These are phyloP conservation scores for Harpagifer antarcticus DNA, from an alignment of 2,797 vertebrate genomes.

Conservation along the genomic window DNA sequence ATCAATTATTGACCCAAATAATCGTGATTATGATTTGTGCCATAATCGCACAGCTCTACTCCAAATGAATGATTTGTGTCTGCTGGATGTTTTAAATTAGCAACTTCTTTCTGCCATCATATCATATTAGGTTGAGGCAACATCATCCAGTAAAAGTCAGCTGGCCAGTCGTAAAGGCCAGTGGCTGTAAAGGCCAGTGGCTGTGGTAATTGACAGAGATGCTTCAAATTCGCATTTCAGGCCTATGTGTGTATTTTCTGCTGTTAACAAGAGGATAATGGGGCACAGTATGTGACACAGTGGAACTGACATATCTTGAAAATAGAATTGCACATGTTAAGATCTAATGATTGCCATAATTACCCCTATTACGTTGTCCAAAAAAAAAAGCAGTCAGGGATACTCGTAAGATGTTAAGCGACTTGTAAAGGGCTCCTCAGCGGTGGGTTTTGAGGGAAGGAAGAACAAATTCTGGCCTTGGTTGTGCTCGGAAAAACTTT, in stretches of 20 bases:
- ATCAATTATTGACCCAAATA: no score
- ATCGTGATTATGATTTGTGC: no score
- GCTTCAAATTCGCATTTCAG: background rate
- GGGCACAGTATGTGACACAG: constrained; percentile 10
- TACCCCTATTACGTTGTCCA: constrained; percentile 8
- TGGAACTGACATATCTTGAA: constrained; percentile 16
- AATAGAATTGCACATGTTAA: constrained; percentile 4
- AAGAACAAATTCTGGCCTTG: background rate
- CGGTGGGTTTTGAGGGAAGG: background rate
- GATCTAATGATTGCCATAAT: constrained; percentile 29
- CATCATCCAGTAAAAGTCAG: background rate
- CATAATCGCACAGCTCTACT: no score
- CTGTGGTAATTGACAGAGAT: background rate
- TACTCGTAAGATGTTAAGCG: background rate
- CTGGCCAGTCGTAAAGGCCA: no score
- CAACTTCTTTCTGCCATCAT: no score
- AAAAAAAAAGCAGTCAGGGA: constrained; percentile 10
- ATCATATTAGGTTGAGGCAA: background rate
- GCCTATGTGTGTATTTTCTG: background rate
- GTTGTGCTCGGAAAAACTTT: constrained; percentile 20
- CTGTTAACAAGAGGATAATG: constrained; percentile 9
- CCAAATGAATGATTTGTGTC: background rate
- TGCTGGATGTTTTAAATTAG: background rate
- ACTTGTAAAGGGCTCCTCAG: background rate
- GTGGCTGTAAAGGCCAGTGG: background rate